Base-by-base conservation (phyloP, 35 echinoderm and acorn worm species). In the Apostichopus japonicus region DNA sequence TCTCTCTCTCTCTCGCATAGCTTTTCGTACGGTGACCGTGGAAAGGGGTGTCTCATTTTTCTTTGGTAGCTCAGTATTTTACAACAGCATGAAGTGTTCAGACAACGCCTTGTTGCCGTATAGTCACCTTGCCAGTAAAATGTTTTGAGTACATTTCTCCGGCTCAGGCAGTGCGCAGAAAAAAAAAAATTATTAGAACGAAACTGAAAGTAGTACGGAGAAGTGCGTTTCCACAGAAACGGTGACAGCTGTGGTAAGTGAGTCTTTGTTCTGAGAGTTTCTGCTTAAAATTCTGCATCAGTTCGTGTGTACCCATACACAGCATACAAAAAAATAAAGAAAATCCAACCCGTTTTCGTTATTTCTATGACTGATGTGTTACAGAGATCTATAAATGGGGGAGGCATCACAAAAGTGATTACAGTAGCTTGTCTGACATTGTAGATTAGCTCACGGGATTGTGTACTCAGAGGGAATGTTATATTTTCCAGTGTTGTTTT, bases 161-260 rank as follows among this genome's bases (percentile, higher is more conserved):
- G n/a, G 71, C 17, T n/a, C 71, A n/a, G n/a, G 22, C 71, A 75
- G 71, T 75, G n/a, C 71, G 16, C 71, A 75, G 71, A 21, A 75
- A 19, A 67, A 67, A 67, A 44, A 44, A 44, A 44, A 44, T 4
- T 4, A 75, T 75, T 75, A 75, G n/a, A 75, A 23, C 16, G n/a
- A 75, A 75, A 75, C 71, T 19, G 71, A 75, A 75, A 75, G 71
- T 24, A 75, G 22, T n/a, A 75, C 17, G 15, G 71, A 19, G n/a
- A 75, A 75, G 71, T 75, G 71, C 71, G 22, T 75, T 75, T 75
- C 71, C 17, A 75, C 71, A 75, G 71, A 75, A 75, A 23, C 71
- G 6, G 71, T 6, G 71, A 75, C 71, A 75, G 16, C 71, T 75
- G 71, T 75, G 71, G 71, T 75, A 75, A 75, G 71, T 75, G 17